Conservation (phyloP, 1,140 invertebrate genomes). For the Drosophila pandora region DNA sequence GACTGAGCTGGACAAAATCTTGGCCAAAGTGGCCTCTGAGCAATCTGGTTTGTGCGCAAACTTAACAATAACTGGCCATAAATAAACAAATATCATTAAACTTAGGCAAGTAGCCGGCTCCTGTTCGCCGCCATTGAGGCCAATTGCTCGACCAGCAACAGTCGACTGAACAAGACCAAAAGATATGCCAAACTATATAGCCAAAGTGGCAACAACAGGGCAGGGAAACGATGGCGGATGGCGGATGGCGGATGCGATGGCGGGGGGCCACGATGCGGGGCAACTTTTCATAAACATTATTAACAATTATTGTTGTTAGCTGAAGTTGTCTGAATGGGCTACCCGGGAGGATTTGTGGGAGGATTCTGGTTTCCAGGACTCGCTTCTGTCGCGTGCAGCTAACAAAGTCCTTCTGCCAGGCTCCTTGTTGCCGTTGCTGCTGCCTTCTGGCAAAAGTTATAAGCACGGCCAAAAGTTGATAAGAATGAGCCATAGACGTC, state of each 20-base stretch:
- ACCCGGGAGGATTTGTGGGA: conserved; percentile 17
- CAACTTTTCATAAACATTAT: conserved; percentile 82
- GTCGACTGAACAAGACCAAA: conserved; percentile 71
- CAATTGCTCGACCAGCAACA: conserved; percentile 72
- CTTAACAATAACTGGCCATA: conserved; percentile 60
- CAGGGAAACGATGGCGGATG: conserved; percentile 30
- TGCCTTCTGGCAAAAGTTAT: conserved; percentile 60
- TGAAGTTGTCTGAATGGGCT: conserved; percentile 63
- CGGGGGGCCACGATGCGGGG: conserved; percentile 13
- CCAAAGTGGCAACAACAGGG: conserved; percentile 47
- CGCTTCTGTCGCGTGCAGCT: conserved; percentile 5
- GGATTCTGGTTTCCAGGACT: conserved; percentile 5
- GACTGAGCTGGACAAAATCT: neutral
- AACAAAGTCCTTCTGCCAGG: conserved; percentile 12
- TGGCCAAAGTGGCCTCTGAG: conserved; percentile 32
- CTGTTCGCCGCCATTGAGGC: conserved; percentile 54
- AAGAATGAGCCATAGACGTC: conserved; percentile 81
- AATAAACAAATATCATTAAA: conserved; percentile 80
- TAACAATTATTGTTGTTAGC: conserved; percentile 82
- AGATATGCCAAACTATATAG: conserved; percentile 68
- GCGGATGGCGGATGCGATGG: conserved; percentile 24
- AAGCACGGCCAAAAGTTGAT: conserved; percentile 79
- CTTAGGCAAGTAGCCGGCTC: conserved; percentile 53
- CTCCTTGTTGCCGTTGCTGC: conserved; percentile 24
- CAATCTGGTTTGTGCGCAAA: conserved; percentile 43